Conservation (phyloP, 2,113 vertebrate genomes). For the Fukomys damarensis region DNA sequence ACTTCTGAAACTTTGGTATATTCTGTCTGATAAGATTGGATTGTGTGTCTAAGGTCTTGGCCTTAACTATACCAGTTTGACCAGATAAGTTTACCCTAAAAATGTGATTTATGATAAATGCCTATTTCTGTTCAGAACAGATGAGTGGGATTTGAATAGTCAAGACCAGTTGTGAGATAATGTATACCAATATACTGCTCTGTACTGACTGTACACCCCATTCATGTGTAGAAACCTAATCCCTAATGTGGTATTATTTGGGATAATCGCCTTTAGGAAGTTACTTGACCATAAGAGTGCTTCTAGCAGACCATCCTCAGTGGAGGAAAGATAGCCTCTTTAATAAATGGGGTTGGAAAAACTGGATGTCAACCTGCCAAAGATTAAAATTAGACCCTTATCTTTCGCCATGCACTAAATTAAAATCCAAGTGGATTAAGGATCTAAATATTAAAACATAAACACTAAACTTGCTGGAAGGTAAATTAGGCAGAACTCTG, state of each 20-base stretch:
- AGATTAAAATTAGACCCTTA: too few relatives aligned
- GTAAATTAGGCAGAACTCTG: too few relatives aligned
- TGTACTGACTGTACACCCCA: background rate
- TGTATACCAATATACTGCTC: background rate
- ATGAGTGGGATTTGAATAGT: background rate
- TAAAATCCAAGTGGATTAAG: too few relatives aligned
- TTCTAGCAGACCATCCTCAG: too few relatives aligned
- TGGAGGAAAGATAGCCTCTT: too few relatives aligned
- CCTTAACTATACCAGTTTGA: background rate
- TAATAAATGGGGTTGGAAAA: too few relatives aligned
- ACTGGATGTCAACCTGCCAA: too few relatives aligned
- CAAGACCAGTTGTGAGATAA: background rate
- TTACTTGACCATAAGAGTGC: background rate
- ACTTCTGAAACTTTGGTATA: background rate
- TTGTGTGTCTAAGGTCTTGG: background rate
- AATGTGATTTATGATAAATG: background rate
- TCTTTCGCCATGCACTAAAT: too few relatives aligned
- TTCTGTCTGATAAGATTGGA: background rate
- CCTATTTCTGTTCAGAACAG: background rate
- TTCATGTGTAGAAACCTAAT: background rate
- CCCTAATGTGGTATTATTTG: background rate
- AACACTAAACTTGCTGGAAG: too few relatives aligned
- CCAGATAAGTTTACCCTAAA: background rate
- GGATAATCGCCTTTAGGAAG: background rate
- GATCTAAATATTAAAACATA: too few relatives aligned